Evolutionary conservation across 1,140 invertebrate genomes (phyloP).

Genomic region (Drosophila ercepeae): DNA sequence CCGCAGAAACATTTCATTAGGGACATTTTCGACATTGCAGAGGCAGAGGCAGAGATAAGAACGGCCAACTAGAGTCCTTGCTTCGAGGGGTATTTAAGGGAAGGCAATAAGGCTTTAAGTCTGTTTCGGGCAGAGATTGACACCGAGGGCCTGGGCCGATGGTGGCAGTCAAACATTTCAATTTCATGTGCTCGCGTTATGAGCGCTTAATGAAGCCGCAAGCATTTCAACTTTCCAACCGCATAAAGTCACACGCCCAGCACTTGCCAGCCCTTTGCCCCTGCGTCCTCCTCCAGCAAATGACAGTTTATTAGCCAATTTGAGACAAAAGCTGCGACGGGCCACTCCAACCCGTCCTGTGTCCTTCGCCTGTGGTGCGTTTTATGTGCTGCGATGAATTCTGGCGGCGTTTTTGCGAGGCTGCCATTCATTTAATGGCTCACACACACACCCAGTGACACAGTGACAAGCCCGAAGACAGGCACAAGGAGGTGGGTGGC

Average conservation of each 20-base stretch:
- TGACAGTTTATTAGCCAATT: conserved; percentile 80
- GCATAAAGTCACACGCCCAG: conserved; percentile 59
- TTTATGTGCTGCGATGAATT: conserved; percentile 81
- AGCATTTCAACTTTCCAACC: conserved; percentile 63
- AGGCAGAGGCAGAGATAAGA: conserved; percentile 4
- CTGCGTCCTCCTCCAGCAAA: conserved; percentile 32
- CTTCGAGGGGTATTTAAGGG: background rate
- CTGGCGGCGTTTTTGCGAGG: conserved; percentile 65
- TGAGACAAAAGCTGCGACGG: conserved; percentile 68
- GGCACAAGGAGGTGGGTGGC: background rate
- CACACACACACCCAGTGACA: conserved; percentile 24
- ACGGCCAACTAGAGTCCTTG: background rate
- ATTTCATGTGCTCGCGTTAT: conserved; percentile 70
- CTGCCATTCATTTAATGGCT: conserved; percentile 73
- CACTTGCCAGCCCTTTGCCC: background rate
- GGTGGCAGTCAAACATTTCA: conserved; percentile 45
- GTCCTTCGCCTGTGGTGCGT: conserved; percentile 59
- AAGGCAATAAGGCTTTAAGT: background rate
- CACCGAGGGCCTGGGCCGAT: background rate
- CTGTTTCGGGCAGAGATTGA: conserved; percentile 37
- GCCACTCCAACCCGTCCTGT: conserved; percentile 32
- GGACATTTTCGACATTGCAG: conserved; percentile 20
- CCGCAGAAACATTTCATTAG: conserved; percentile 54
- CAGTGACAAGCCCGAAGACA: background rate
- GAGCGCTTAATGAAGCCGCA: conserved; percentile 74